Evolutionary conservation across 1,140 invertebrate genomes (phyloP), one percentile per base, ranked within the genome.

Genomic region (Halyomorpha halys): DNA sequence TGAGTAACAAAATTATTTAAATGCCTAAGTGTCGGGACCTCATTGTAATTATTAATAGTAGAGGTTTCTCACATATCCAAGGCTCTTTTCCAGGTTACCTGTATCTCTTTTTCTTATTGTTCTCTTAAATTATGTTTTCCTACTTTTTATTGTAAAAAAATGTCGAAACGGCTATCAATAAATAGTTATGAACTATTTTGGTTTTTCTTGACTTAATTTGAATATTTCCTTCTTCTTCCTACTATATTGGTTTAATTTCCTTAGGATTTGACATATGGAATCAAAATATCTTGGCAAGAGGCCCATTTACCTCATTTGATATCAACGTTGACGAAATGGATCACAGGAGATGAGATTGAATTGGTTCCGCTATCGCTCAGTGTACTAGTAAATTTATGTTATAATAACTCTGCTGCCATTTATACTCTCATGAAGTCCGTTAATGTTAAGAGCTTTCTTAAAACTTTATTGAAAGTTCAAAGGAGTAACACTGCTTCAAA

Each of bases 321-420:
- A 72, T 77, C 79, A 16, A 80, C 77, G 16, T 69, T 86, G 19
- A 80, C 80, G 0, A 77, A 80, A 30, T 86, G 81, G 80, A 78
- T 85, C 63, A 74, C 71, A n/a, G 74, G 79, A 21, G 77, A 77
- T 0, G 78, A 77, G 71, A 78, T 82, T 59, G 75, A 80, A 44
- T 74, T 81, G 4, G 80, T 84, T 21, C 74, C 79, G 14, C 75
- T 82, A 34, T 81, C 83, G 0, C 74, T 87, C 4, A 81, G 82
- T 0, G 79, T 86, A n/a, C 72, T 87, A n/a, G 82, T 84, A 1
- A 86, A 86, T 76, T 73, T 87, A 15, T 86, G 84, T 70, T 83
- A 85, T 68, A 83, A 83, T 67, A 86, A 86, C 74, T 70, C 83
- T 62, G 80, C 83, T 6, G 82, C 81, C 2, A 77, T 85, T 27